Evolutionary conservation across 2,113 vertebrate species (phyloP), one percentile per base, ranked within the genome.

Genomic region (Motacilla alba): DNA sequence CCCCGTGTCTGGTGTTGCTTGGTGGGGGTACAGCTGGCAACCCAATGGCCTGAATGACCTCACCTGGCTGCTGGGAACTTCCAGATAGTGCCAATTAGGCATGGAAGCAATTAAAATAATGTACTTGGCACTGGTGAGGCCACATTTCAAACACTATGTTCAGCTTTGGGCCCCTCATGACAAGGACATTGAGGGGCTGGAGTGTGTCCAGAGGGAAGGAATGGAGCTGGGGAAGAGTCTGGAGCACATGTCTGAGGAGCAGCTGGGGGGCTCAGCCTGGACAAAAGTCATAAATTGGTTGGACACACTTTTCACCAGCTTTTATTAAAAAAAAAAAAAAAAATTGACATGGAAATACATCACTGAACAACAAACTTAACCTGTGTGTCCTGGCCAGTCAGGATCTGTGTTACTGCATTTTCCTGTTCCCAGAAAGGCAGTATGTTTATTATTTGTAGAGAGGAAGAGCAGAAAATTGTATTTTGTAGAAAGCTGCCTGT

Each of bases 381-480:
- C 93, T 97, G 91, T 95, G 44, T 85, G 49, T 91, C 86, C 63
- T 82, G 83, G 24, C 55, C 81, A 50, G n/a, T 94, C 53, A 44
- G 3, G 7, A 18, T 50, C 7, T 67, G 23, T 35, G 59, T 50
- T 58, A 20, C 37, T 58, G 15, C 11, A 4, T 66, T 83, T 68
- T 83, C 75, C 31, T 78, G 12, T n/a, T 64, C 23, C 8, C 9
- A n/a, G 30, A 76, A 70, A 33, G 21, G 12, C 37, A 41, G 1
- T 30, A 2, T 35, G 37, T 68, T 39, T 85, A 13, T 77, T 85
- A 27, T 22, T 88, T 70, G 14, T 13, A 23, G 47, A 67, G 41
- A 46, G 17, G 50, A 67, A 74, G 63, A 83, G 6, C 50, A 70
- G 47, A 79, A 93, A 82, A 63, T 33, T 13, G 2, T 68, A 11